Evolutionary conservation across 2,797 vertebrate species (phyloP).

Genomic region (Cynopterus sphinx): DNA sequence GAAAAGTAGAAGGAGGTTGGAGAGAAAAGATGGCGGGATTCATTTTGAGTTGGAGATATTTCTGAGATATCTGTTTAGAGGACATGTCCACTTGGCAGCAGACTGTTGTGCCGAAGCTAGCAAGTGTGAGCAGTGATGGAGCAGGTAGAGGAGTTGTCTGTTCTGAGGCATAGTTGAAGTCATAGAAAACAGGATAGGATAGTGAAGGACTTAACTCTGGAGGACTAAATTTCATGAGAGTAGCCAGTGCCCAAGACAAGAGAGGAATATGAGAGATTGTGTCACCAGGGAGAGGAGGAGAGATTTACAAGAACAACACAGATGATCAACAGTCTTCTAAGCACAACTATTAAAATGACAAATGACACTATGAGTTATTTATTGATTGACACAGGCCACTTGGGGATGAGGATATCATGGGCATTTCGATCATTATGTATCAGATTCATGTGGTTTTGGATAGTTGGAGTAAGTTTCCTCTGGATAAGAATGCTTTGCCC

Average conservation of each 20-base stretch:
- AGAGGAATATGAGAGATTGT: background rate
- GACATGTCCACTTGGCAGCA: background rate
- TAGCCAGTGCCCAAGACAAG: no score
- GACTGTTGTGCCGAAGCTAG: background rate
- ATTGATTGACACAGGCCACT: background rate
- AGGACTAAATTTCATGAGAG: background rate
- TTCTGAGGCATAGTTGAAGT: background rate
- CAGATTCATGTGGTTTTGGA: background rate
- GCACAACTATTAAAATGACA: background rate
- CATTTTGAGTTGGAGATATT: background rate
- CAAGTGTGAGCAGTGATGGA: background rate
- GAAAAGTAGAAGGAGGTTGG: background rate
- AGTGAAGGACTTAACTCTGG: background rate
- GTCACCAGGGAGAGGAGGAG: background rate
- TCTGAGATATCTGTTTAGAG: background rate
- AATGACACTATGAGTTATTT: background rate
- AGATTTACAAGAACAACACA: background rate
- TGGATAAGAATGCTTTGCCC: background rate
- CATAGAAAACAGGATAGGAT: background rate
- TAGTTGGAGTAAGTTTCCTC: background rate
- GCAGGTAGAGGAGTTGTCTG: background rate
- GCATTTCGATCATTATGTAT: background rate
- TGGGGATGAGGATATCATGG: background rate
- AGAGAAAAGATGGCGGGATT: background rate
- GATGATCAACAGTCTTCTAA: background rate